A percentile compares a stretch with the other conserved stretches of the same genome.
Conservation (phyloP, 2,797 vertebrate species). For the Hozukius guyotensis region DNA sequence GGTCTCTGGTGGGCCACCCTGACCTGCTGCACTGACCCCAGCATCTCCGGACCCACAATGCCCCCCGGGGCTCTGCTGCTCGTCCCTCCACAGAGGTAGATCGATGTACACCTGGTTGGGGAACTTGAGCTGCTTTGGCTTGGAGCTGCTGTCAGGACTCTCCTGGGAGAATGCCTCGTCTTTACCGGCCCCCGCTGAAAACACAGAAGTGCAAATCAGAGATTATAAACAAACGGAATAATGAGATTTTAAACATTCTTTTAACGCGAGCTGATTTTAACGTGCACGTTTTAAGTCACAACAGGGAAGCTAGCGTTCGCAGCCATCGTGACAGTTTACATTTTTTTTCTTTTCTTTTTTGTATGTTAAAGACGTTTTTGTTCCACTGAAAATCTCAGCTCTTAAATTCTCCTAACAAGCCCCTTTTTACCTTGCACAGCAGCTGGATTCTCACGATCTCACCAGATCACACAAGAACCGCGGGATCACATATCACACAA, state of each 20-base stretch:
- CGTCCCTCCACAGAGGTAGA: constrained; percentile 94
- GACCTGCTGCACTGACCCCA: constrained; percentile 42
- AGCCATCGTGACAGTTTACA: too few species aligned
- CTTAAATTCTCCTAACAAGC: too few species aligned
- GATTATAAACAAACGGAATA: not conserved
- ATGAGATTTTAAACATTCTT: constrained; percentile 49
- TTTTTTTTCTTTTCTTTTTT: too few species aligned
- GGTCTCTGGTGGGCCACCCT: constrained; percentile 67
- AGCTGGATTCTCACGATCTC: too few species aligned
- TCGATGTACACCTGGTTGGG: constrained; percentile 91
- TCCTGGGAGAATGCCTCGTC: constrained; percentile 84
- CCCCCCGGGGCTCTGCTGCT: constrained; percentile 77
- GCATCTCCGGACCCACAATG: constrained; percentile 54
- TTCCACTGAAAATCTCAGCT: too few species aligned
- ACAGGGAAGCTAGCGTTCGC: constrained; percentile 60
- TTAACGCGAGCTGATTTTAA: constrained; percentile 59
- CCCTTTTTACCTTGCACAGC: too few species aligned
- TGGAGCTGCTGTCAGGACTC: constrained; percentile 84
- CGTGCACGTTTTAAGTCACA: constrained; percentile 76
- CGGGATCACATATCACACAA: too few species aligned
- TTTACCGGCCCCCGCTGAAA: constrained; percentile 74
- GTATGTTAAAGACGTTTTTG: too few species aligned
- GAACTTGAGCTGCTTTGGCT: constrained; percentile 93
- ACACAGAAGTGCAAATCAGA: not conserved
- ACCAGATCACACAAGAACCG: too few species aligned